Base-by-base conservation (phyloP, 2,113 vertebrate species). In the Zosterops borbonicus region DNA sequence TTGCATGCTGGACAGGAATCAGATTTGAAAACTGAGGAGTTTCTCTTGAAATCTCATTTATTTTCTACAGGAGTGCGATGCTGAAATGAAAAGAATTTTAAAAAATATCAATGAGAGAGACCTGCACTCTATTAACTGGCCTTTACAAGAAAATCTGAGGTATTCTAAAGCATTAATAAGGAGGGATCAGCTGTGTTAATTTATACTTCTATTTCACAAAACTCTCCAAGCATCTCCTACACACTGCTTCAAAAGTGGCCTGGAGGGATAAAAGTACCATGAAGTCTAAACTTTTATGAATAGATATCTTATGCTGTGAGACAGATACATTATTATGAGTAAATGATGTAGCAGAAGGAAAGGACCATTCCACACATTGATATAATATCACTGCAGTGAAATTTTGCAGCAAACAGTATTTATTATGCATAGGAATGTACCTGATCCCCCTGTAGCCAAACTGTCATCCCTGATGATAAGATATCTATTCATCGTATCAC, bases 331-430 rank as follows among this genome's bases (percentile, higher is more conserved):
- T 81, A 59, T 27, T 39, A 25, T 31, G 22, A 47, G 28, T 59
- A 91, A 91, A 89, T 67, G 35, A 71, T n/a, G 33, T 24, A 82
- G 25, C 24, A 91, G 46, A 87, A 76, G 22, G 20, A 83, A 87
- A 68, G 37, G 31, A 75, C 46, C 73, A 50, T 79, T 94, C 60
- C 1, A 1, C n/a, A 8, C 49, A 46, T n/a, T 71, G 56, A 49
- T 75, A 35, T 63, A 58, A 63, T 49, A 82, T 3, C 44, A 62
- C 46, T 69, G 41, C 53, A 76, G 71, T 70, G 71, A 85, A 76
- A 86, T 58, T 77, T 92, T 92, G 63, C 88, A 92, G 50, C n/a
- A 87, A 91, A 49, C n/a, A 63, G 27, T 80, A 83, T 83, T 93
- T 93, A 62, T 79, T 94, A 80, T 63, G 63, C n/a, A 22, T 42